These are phyloP conservation scores for Datnioides undecimradiatus DNA, from an alignment of 2,113 vertebrate genomes.

Conservation along the genomic window DNA sequence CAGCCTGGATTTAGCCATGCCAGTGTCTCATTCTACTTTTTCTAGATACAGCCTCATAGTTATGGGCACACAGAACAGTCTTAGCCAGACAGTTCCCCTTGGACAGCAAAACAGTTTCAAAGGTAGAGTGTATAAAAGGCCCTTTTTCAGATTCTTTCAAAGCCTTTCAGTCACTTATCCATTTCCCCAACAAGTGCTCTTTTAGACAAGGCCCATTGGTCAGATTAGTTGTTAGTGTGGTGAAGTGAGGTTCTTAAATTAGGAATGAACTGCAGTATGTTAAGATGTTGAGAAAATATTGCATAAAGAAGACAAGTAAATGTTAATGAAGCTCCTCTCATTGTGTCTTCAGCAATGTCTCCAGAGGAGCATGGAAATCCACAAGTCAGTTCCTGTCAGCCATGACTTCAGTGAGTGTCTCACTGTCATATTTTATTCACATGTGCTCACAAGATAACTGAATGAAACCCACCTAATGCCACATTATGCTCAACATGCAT, in stretches of 20 bases:
- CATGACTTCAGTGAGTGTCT: conserved; percentile 93
- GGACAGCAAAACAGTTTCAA: background rate
- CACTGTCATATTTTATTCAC: background rate
- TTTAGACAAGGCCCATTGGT: background rate
- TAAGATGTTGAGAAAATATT: background rate
- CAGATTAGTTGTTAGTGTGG: background rate
- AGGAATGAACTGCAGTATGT: too few species aligned
- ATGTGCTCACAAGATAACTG: background rate
- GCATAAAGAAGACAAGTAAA: background rate
- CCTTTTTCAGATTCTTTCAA: background rate
- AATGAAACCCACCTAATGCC: conserved; percentile 1
- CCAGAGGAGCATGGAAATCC: conserved; percentile 86
- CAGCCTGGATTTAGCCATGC: background rate
- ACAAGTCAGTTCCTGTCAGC: conserved; percentile 79
- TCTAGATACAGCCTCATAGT: background rate
- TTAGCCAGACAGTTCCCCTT: background rate
- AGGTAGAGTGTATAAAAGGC: background rate
- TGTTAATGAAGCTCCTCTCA: conserved; percentile 13
- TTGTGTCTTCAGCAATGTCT: conserved; percentile 83
- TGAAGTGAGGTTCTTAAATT: too few species aligned
- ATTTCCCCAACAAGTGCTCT: background rate
- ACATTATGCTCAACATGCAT: background rate
- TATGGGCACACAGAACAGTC: background rate
- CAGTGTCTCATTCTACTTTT: background rate
- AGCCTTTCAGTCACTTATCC: background rate